Evolutionary conservation across 2,797 vertebrate genomes (phyloP).

Genomic region (Myotis pilosus): DNA sequence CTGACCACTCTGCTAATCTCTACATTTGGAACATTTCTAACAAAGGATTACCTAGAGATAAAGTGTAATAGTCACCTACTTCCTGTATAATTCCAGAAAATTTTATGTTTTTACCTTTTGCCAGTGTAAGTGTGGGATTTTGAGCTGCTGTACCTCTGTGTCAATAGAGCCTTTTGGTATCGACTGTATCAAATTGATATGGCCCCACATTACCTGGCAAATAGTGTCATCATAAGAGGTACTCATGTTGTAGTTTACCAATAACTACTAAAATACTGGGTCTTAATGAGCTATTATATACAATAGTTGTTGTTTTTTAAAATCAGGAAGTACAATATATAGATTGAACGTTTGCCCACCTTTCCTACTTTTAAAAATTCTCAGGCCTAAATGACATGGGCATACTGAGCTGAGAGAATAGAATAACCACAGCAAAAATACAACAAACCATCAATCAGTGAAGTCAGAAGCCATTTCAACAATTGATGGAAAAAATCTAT

Average conservation of each 20-base stretch:
- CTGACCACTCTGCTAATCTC: background rate
- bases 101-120: background rate
- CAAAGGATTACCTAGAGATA: slow-evolving; percentile 41
- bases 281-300: background rate
- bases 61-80: background rate
- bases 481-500: slow-evolving; percentile 6
- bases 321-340: background rate
- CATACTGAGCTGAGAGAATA: background rate
- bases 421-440: background rate
- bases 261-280: background rate
- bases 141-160: background rate
- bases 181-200: background rate
- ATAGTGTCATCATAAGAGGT: background rate
- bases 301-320: background rate
- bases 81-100: background rate
- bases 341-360: background rate
- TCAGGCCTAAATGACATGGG: background rate
- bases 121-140: background rate
- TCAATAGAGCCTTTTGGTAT: background rate
- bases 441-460: background rate
- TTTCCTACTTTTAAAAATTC: background rate
- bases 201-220: background rate
- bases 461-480: slow-evolving; percentile 16
- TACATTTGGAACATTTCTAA: slow-evolving; percentile 17
- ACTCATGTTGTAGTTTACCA: background rate